Evolutionary conservation across 2,888 invertebrate species (phyloP), one percentile per base, ranked within the genome.

Genomic region (Slavum lentiscoides): DNA sequence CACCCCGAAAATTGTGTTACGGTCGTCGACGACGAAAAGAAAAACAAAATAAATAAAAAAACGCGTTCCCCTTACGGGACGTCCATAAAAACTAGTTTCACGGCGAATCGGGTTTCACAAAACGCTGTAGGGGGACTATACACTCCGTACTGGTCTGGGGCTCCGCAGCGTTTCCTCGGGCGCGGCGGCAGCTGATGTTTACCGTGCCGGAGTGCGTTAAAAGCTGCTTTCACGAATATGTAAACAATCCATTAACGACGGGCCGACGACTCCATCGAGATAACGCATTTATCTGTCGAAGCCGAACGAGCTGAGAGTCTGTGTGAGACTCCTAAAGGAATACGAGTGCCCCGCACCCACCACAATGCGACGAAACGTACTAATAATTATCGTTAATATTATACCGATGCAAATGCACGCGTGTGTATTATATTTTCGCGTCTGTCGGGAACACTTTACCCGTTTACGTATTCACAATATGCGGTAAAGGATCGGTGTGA

Each of bases 201-300:
- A 9, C 61, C 59, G 11, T 15, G 15, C 49, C 13, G 68, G 13
- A 61, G 49, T 69, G 61, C 64, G 70, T 64, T 80, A 80, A 80
- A 80, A 80, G 70, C 70, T 64, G 70, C 72, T 43, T 53, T 43
- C 30, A 43, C 43, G 43, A 15, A 39, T 64, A 64, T 64, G 80
- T 80, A 72, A 80, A 80, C 80, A 80, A 72, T 70, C 70, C 80
- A 80, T 80, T 80, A 80, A 64, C 80, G 64, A 61, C 61, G 39
- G 39, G 39, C 39, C 39, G 43, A 9, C 7, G 53, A 70, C 69
- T 49, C 53, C 76, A 13, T n/a, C 23, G 30, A 8, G 76, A 59
- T 30, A 1, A 62, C 59, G 59, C 61, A 49, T 70, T 70, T 30
- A 9, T 55, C 62, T 64, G 15, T 37, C 62, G 21, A 55, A 39